A percentile compares a stretch with the other conserved stretches of the same genome.
Evolutionary conservation across 2,797 vertebrate species (phyloP).

Genomic region (Triplophysa yarkandensis): DNA sequence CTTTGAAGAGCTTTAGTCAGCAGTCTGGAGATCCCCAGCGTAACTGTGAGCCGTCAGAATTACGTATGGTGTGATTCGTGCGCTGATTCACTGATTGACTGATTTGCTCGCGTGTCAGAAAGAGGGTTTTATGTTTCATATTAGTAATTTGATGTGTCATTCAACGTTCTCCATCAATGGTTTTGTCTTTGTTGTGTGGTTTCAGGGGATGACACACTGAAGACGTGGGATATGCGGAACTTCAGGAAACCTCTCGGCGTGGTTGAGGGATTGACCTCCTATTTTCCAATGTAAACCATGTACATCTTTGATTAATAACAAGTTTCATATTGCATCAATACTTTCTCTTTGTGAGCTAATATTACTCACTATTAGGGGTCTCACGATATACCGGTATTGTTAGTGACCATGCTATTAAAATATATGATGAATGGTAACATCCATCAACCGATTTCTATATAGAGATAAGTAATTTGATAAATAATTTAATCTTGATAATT

Average conservation of each 20-base stretch:
- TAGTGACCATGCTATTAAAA: too few species aligned
- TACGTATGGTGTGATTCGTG: constrained; percentile 21
- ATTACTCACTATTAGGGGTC: background rate
- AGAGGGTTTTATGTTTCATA: background rate
- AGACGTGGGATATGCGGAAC: constrained; percentile 93
- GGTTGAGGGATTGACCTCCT: constrained; percentile 80
- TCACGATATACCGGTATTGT: too few species aligned
- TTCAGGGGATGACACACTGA: constrained; percentile 95
- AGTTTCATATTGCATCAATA: background rate
- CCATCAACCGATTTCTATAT: too few species aligned
- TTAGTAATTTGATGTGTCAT: constrained; percentile 23
- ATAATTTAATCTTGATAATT: too few species aligned
- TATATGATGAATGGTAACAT: too few species aligned
- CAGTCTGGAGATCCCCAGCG: constrained; percentile 38
- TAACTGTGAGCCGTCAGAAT: constrained; percentile 29
- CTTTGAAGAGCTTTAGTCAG: constrained; percentile 43
- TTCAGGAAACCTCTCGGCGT: constrained; percentile 91
- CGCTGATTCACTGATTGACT: constrained; percentile 16
- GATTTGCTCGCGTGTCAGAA: background rate
- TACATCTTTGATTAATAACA: background rate
- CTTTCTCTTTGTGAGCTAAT: background rate
- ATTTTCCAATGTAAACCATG: constrained; percentile 88
- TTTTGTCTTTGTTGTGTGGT: constrained; percentile 36
- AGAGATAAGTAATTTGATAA: too few species aligned
- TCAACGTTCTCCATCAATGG: constrained; percentile 8